Evolutionary conservation across 2,888 invertebrate species (phyloP), one percentile per base, ranked within the genome.

Genomic region (Dicranocentrus wangi): DNA sequence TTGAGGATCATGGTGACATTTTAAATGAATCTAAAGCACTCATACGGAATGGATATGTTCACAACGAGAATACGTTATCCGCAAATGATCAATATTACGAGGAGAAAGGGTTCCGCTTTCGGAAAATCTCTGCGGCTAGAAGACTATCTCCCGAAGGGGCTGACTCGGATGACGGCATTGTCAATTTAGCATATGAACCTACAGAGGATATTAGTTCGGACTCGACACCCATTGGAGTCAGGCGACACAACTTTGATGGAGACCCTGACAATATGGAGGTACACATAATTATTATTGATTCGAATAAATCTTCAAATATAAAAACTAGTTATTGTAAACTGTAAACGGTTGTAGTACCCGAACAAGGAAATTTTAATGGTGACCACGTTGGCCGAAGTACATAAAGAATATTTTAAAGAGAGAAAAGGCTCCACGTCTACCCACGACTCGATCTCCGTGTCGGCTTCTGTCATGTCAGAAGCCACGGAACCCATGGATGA

Each of bases 311-410:
- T n/a, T n/a, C n/a, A 3, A 43, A 43, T 43, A 43, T 1, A 43
- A 43, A 3, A 43, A 13, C n/a, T 47, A n/a, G n/a, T 47, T 27
- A 10, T n/a, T 13, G 17, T 28, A 21, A 23, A 51, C 10, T 23
- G 23, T 17, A 3, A 51, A 53, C n/a, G 1, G 27, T 1, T n/a
- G 8, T 77, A 55, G 23, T 61, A 83, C 70, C 70, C 73, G n/a
- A 81, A 83, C 28, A 81, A 71, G 10, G 85, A 86, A 70, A 81
- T 86, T 17, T 81, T 84, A n/a, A 82, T 85, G 79, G 84, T 86
- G 1, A 86, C 85, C n/a, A 86, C 85, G 1, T 58, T 84, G n/a
- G 85, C 83, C 0, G 83, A 86, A 75, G 85, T 86, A 5, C 84
- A 85, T 47, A 80, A 84, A 61, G 77, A 82, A 10, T 68, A 76